These are phyloP conservation scores for Leucoma salicis DNA, from an alignment of 2,888 invertebrate species.

Conservation along the genomic window DNA sequence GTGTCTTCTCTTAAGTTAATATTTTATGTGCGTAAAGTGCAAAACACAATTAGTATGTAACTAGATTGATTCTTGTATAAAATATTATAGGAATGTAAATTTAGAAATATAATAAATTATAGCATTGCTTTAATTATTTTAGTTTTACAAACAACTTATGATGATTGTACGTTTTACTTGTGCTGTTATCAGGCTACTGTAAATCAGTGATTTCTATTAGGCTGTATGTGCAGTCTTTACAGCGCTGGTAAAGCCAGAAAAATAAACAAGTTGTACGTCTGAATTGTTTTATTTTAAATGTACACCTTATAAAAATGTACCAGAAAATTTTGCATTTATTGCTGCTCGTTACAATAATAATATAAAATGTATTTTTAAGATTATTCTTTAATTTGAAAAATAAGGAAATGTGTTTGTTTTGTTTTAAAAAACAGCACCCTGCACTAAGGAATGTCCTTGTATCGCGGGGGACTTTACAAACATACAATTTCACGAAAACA, in stretches of 20 bases:
- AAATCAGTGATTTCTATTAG: slow-evolving; percentile 8
- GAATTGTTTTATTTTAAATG: slow-evolving; percentile 3
- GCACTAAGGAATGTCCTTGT: too few relatives aligned
- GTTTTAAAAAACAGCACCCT: too few relatives aligned
- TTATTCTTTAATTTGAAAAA: too few relatives aligned
- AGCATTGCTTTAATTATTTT: slow-evolving; percentile 20
- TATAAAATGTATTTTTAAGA: too few relatives aligned
- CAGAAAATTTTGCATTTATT: too few relatives aligned
- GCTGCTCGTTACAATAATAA: too few relatives aligned
- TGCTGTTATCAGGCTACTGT: slow-evolving; percentile 6
- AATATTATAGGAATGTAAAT: background rate
- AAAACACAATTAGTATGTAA: slow-evolving; percentile 8
- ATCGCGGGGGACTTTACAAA: too few relatives aligned
- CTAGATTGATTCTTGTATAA: slow-evolving; percentile 3
- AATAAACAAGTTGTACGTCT: slow-evolving; percentile 25
- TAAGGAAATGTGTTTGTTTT: too few relatives aligned
- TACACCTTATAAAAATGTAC: too few relatives aligned
- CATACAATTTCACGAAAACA: too few relatives aligned
- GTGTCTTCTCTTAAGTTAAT: too few relatives aligned
- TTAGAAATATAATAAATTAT: slow-evolving; percentile 10
- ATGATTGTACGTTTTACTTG: background rate
- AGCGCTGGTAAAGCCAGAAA: slow-evolving; percentile 21
- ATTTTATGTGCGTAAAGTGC: slow-evolving; percentile 15
- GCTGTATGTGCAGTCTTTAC: slow-evolving; percentile 8
- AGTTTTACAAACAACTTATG: background rate